Percentiles rank a stretch among this genome's conserved stretches.
These are phyloP conservation scores for Pantherophis guttatus DNA, from an alignment of 2,113 vertebrate genomes.

Conservation along the genomic window DNA sequence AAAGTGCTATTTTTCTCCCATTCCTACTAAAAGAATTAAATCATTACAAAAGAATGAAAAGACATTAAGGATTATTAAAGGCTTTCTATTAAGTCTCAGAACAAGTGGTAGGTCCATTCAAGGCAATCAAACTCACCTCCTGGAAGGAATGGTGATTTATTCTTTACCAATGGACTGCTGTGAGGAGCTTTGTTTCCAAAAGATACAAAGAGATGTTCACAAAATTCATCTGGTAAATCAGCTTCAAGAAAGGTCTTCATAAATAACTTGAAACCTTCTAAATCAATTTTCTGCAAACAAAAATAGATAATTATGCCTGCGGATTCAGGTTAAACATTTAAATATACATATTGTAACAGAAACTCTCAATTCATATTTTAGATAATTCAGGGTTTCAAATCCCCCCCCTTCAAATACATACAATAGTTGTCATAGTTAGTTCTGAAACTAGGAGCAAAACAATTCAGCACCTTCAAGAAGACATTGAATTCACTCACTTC, in stretches of 20 bases:
- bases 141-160: conserved; percentile 73
- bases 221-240: conserved; percentile 86
- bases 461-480: background rate
- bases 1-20: background rate
- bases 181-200: conserved; percentile 86
- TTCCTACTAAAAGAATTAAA: background rate
- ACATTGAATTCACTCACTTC: background rate
- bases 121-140: conserved; percentile 65
- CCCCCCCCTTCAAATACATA: background rate
- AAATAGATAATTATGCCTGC: background rate
- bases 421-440: background rate
- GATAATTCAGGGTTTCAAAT: background rate
- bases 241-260: conserved; percentile 96
- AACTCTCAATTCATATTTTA: background rate
- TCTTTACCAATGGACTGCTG: conserved; percentile 79
- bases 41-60: background rate
- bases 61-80: background rate
- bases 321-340: background rate
- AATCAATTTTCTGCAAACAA: conserved; percentile 83
- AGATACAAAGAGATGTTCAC: conserved; percentile 89
- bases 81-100: background rate
- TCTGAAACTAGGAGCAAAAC: background rate
- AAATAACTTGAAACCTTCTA: conserved; percentile 91
- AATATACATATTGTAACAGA: background rate
- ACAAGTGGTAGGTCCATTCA: background rate